Percentiles rank a stretch among this genome's conserved stretches.
These are phyloP conservation scores for Phalacrocorax pelagicus DNA, from an alignment of 2,113 vertebrate species.

Conservation along the genomic window DNA sequence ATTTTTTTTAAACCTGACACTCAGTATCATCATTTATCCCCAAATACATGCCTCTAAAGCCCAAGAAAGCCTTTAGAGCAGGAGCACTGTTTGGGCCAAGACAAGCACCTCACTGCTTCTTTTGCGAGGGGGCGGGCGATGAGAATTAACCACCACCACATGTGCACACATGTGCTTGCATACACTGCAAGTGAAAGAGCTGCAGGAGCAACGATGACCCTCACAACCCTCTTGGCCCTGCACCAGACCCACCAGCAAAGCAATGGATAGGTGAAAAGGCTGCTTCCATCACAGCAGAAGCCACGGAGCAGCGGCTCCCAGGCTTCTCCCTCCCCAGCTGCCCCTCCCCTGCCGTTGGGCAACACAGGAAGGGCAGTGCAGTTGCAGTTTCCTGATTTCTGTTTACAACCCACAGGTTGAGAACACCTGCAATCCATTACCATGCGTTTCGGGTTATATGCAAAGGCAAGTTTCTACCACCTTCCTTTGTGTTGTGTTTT, in stretches of 20 bases:
- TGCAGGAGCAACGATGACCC: not conserved
- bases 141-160: not conserved
- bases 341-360: not conserved
- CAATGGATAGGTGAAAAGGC: fast-evolving
- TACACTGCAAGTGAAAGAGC: not conserved
- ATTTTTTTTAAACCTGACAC: not conserved
- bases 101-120: not conserved
- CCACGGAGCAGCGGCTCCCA: not conserved
- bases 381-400: constrained; percentile 20
- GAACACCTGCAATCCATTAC: not conserved
- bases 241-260: not conserved
- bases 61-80: not conserved
- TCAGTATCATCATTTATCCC: not conserved
- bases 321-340: not conserved
- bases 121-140: fast-evolving
- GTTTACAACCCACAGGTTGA: not conserved
- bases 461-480: not conserved
- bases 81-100: fast-evolving
- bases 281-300: not conserved
- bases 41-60: not conserved
- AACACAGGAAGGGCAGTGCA: constrained; percentile 31
- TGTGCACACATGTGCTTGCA: fast-evolving
- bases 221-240: not conserved
- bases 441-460: not conserved
- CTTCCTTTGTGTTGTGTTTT: fast-evolving